Evolutionary conservation across 92 coral and sea anemone species (phyloP).

Genomic region (Epizoanthus illoricatus): DNA sequence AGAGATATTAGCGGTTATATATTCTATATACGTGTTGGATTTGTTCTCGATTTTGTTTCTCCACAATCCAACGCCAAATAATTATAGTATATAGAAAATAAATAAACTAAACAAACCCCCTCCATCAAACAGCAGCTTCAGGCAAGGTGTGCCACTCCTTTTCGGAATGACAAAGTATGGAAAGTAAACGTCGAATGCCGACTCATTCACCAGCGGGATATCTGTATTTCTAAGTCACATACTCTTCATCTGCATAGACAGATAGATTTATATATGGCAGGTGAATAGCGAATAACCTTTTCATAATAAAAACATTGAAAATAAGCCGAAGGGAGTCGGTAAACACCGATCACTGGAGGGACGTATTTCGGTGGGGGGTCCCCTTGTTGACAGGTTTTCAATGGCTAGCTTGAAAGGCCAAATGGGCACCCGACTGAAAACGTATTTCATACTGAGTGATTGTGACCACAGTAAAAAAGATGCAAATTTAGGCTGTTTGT

Average conservation of each 20-base stretch:
- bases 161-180: background rate
- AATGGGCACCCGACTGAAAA: slow-evolving; percentile 17
- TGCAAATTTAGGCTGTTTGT: slow-evolving; percentile 37
- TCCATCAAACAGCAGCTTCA: background rate
- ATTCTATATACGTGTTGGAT: background rate
- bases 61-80: background rate
- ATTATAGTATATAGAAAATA: too few species aligned
- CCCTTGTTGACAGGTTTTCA: slow-evolving; percentile 31
- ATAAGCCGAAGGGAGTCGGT: slow-evolving; percentile 10
- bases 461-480: slow-evolving; percentile 15
- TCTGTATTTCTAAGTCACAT: background rate
- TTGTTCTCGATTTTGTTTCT: slow-evolving; percentile 2
- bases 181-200: background rate
- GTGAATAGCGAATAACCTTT: slow-evolving; percentile 23
- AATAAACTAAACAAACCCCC: background rate
- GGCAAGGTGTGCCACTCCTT: too few species aligned
- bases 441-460: slow-evolving; percentile 14
- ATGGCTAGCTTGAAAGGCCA: slow-evolving; percentile 19
- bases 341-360: slow-evolving; percentile 21
- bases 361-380: slow-evolving; percentile 29
- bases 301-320: slow-evolving; percentile 18
- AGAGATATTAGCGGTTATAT: background rate
- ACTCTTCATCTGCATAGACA: background rate
- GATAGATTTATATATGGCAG: background rate
- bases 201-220: slow-evolving; percentile 30